Base-by-base conservation (phyloP, 2,888 invertebrate species). In the Metellina segmentata region DNA sequence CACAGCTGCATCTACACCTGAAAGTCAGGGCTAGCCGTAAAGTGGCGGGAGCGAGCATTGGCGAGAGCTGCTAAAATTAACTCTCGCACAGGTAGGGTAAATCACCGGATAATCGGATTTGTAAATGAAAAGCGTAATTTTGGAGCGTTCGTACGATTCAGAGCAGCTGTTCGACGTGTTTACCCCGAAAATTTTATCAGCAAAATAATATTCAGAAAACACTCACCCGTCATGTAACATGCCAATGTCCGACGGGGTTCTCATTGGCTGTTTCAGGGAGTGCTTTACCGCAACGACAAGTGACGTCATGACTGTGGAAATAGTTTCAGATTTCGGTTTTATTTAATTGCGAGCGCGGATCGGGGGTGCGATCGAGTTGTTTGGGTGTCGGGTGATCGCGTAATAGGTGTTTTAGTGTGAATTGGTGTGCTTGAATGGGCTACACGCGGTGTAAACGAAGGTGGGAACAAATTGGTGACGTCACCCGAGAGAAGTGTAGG, bases 161-260 rank as follows among this genome's bases (percentile, higher is more conserved):
- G 93, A 93, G 93, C 93, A 87, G 89, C 78, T 87, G 91, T 91
- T 93, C 92, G 78, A 89, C 89, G 89, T 93, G 94, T 94, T 94
- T 94, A 94, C 94, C 94, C 94, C 94, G 95, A 95, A 95, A 95
- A 95, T 95, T 95, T 95, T 95, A 95, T 95, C 95, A 95, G 95
- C 95, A 95, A 95, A 95, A 95, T 95, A 95, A 95, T 95, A 95
- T 95, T 95, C 95, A 94, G 95, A 95, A 95, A 95, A 95, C 95
- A 95, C 95, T 95, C 95, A 95, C 95, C 94, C 95, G 95, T 95
- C 95, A 95, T 95, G 95, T 95, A 94, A 94, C 94, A 94, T 94
- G 94, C 95, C 94, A 94, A 94, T 94, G 94, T 94, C 94, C 94
- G 94, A 94, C 94, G 95, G 95, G 95, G 95, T 94, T 94, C 94